A percentile compares a stretch with the other conserved stretches of the same genome.
phyloP scores from a whole-genome alignment of 2,888 invertebrate genomes.

The Chouioia cunea region DNA sequence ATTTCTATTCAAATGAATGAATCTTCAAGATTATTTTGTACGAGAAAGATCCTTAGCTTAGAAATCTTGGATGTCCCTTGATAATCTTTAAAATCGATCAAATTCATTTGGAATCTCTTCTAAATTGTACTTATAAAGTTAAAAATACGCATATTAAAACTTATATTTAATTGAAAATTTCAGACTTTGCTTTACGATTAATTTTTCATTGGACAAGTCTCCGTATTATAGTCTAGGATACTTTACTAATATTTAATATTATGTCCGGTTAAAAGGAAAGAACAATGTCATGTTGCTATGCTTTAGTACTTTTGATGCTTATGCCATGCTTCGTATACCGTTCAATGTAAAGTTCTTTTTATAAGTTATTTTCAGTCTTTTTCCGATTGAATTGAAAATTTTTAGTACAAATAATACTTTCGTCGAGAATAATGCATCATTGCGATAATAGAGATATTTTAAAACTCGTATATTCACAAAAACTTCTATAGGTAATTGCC shows the following conservation, averaged over 20 bases:
- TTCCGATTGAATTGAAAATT: constrained; percentile 16
- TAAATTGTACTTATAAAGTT: constrained; percentile 34
- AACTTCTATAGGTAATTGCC: neutral
- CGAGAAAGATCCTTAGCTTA: constrained; percentile 7
- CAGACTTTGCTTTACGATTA: constrained; percentile 29
- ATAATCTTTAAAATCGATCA: constrained; percentile 32
- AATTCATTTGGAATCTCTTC: constrained; percentile 34
- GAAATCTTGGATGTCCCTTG: constrained; percentile 10
- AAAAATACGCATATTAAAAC: neutral
- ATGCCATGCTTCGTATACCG: constrained; percentile 29
- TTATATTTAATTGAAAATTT: constrained; percentile 14
- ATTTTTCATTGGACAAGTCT: constrained; percentile 6
- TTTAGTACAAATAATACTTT: constrained; percentile 22
- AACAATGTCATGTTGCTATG: no score
- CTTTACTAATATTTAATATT: constrained; percentile 17
- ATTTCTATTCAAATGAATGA: constrained; percentile 29
- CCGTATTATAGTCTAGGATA: constrained; percentile 27
- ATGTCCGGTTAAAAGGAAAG: neutral
- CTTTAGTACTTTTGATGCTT: no score
- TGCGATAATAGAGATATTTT: neutral
- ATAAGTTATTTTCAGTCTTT: constrained; percentile 41
- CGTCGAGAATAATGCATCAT: constrained; percentile 8
- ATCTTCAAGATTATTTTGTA: constrained; percentile 17
- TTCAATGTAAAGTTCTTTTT: constrained; percentile 16
- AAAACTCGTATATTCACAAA: constrained; percentile 1